Evolutionary conservation across 2,113 vertebrate genomes (phyloP).

Genomic region (Crotophaga sulcirostris): DNA sequence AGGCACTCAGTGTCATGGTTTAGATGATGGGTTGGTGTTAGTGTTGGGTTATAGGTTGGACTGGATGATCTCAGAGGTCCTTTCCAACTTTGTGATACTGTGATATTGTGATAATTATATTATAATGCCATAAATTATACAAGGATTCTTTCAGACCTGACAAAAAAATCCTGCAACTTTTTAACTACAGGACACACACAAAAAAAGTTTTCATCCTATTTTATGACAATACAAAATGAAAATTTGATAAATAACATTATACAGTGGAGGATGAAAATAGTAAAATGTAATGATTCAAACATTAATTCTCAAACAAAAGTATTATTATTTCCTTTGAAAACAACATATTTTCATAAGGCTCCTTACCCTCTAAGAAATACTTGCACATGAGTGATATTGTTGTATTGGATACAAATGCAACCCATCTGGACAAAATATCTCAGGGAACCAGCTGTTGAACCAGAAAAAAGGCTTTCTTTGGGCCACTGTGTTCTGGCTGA

Average conservation of each 20-base stretch:
- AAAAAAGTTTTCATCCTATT: background rate
- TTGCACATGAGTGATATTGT: background rate
- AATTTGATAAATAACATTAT: background rate
- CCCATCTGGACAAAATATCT: background rate
- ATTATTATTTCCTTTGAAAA: background rate
- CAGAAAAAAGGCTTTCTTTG: background rate
- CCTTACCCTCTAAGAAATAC: background rate
- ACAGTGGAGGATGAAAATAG: background rate
- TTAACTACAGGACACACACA: background rate
- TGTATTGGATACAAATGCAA: background rate
- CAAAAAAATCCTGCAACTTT: background rate
- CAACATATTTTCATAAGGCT: background rate
- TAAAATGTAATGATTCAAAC: background rate
- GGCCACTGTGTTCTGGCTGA: background rate
- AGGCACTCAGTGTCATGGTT: too few species aligned
- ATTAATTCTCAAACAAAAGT: background rate
- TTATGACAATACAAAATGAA: background rate
- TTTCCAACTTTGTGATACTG: too few species aligned
- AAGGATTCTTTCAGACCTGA: background rate
- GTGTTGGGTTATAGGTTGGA: too few species aligned
- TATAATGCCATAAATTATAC: background rate
- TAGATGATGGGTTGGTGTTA: too few species aligned
- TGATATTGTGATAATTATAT: too few species aligned
- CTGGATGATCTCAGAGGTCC: too few species aligned
- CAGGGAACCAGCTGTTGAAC: background rate